Percentiles rank a stretch among this genome's conserved stretches.
phyloP scores from a whole-genome alignment of 2,797 vertebrate genomes.

The Phataginus tricuspis region DNA sequence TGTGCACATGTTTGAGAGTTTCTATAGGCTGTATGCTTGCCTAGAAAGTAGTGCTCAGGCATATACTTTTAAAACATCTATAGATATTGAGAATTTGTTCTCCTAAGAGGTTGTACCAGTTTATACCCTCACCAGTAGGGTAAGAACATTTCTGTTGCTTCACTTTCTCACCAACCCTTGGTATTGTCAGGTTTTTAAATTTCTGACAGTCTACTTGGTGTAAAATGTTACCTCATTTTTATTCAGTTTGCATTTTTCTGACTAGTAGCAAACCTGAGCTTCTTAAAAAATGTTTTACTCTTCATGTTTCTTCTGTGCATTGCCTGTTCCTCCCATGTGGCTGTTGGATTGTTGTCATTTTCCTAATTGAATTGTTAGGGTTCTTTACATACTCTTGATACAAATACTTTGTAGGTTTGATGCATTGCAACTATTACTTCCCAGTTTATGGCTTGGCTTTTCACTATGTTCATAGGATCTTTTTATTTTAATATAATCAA shows the following conservation, averaged over 20 bases:
- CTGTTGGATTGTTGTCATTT: neutral
- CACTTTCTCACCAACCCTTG: neutral
- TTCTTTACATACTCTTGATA: neutral
- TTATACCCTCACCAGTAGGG: neutral
- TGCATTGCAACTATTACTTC: neutral
- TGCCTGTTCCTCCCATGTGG: neutral
- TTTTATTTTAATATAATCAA: neutral
- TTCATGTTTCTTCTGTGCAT: neutral
- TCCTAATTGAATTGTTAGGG: neutral
- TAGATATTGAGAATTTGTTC: neutral
- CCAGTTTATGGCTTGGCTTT: neutral
- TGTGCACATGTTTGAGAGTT: neutral
- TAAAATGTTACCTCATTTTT: conserved; percentile 18
- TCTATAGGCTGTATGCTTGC: neutral
- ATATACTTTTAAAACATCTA: neutral
- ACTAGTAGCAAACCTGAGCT: neutral
- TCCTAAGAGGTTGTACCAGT: neutral
- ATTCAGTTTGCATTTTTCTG: neutral
- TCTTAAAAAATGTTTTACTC: neutral
- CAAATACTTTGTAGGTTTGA: neutral
- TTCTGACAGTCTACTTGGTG: neutral
- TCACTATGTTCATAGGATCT: neutral
- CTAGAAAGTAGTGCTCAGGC: neutral
- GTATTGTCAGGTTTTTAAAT: neutral
- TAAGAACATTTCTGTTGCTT: neutral